Conservation (phyloP, 2,888 invertebrate genomes). For the Meganola albula region DNA sequence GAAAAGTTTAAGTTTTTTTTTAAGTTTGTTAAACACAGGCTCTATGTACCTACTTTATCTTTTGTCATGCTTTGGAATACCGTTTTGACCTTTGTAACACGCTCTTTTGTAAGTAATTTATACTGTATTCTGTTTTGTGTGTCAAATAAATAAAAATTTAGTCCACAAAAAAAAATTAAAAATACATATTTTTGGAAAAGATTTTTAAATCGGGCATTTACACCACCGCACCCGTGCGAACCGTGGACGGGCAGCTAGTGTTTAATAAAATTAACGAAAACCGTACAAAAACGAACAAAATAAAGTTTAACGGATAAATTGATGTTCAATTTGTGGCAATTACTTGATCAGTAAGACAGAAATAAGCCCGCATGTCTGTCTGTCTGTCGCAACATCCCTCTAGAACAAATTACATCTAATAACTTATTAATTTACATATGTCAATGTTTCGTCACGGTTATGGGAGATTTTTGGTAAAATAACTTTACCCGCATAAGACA, state of each 20-base stretch:
- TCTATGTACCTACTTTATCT: no score
- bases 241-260: not conserved
- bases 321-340: constrained; percentile 61
- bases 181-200: no score
- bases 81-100: no score
- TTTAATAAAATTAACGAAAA: constrained; percentile 1
- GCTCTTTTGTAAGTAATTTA: no score
- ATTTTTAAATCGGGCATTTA: no score
- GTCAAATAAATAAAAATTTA: no score
- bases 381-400: constrained; percentile 52
- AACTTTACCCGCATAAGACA: constrained; percentile 23
- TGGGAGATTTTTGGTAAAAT: constrained; percentile 9
- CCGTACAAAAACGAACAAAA: constrained; percentile 18
- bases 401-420: constrained; percentile 46
- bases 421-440: constrained; percentile 55
- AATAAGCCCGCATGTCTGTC: constrained; percentile 56
- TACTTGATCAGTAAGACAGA: constrained; percentile 55
- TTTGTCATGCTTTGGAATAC: no score
- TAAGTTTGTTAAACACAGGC: no score
- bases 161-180: no score
- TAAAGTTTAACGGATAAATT: constrained; percentile 58
- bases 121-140: no score
- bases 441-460: constrained; percentile 20
- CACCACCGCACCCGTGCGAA: not conserved
- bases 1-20: no score